Conservation (phyloP, 2,113 vertebrate genomes). For the Lophochroa leadbeateri region DNA sequence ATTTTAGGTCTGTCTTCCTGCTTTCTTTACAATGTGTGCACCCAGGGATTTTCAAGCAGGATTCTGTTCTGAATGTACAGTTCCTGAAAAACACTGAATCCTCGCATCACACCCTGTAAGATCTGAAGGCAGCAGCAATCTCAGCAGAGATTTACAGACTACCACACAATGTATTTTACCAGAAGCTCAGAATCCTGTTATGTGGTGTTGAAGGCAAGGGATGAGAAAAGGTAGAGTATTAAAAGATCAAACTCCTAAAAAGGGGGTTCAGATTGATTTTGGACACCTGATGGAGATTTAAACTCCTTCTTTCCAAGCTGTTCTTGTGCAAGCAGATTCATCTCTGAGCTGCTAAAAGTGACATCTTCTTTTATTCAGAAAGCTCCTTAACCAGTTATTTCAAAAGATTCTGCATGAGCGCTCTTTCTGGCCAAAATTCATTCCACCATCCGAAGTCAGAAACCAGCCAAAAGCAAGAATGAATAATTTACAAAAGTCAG, state of each 20-base stretch:
- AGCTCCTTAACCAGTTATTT: slow-evolving; percentile 8
- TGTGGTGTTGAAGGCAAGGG: not conserved
- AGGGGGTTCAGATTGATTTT: not conserved
- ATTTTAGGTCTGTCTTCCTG: slow-evolving; percentile 26
- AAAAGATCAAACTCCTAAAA: slow-evolving; percentile 14
- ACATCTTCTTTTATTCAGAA: slow-evolving; percentile 10
- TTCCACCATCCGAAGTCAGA: not conserved
- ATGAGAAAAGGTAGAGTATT: slow-evolving; percentile 9
- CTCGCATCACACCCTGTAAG: not conserved
- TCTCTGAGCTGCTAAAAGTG: not conserved
- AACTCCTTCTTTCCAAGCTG: not conserved
- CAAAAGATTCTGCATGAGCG: not conserved
- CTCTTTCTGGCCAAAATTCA: slow-evolving; percentile 5
- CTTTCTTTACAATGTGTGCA: not conserved
- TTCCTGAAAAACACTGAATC: slow-evolving; percentile 26
- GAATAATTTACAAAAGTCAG: slow-evolving; percentile 26
- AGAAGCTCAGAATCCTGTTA: not conserved
- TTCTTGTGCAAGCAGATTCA: not conserved
- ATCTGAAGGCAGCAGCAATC: slow-evolving; percentile 18
- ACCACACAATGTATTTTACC: slow-evolving; percentile 26
- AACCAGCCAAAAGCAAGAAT: slow-evolving; percentile 34
- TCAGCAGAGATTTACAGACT: slow-evolving; percentile 39
- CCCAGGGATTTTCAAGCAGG: slow-evolving; percentile 23
- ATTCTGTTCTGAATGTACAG: slow-evolving; percentile 33
- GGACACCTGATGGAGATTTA: not conserved